Base-by-base conservation (phyloP, 1,140 invertebrate species). In the Papilio dardanus region DNA sequence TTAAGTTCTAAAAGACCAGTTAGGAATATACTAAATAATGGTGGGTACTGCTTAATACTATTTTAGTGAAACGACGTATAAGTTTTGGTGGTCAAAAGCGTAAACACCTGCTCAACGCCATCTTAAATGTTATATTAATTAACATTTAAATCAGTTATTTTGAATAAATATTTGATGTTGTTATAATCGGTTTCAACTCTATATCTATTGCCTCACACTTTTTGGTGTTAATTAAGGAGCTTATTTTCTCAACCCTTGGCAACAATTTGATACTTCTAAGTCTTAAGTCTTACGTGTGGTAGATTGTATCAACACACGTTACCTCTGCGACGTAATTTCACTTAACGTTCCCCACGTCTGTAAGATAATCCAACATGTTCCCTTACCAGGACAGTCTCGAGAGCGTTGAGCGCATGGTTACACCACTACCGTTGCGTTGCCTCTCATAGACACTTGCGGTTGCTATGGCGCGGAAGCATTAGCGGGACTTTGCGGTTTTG, bases 391-490 rank as follows among this genome's bases (percentile, higher is more conserved):
- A 69, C 8, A 3, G 67, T 69, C 35, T 69, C 67, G 35, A 37
- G 35, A 40, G 35, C 10, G 21, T 12, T 35, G 31, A 3, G 35
- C 31, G 33, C 35, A 35, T 69, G 67, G 67, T 37, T 14, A 69
- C 67, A 35, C n/a, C 21, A n/a, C 31, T 30, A 67, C 31, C 65
- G 65, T 67, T 35, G 67, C 16, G 37, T 50, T 42, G 67, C 67
- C 33, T 50, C 69, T 46, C 69, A 71, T 50, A 71, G 69, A 71
- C 28, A 31, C 69, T 71, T 71, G 69, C 69, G 69, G 69, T 71
- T 71, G 40, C 21, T 30, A 71, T 71, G 33, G 37, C 69, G 42
- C 42, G 14, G 24, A 42, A 50, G 30, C 68, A 33, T 40, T 33
- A 68, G 66, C 66, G 66, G 66, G 66, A 68, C 66, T 68, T 33